Base-by-base conservation (phyloP, 2,113 vertebrate species). In the Passerina amoena region DNA sequence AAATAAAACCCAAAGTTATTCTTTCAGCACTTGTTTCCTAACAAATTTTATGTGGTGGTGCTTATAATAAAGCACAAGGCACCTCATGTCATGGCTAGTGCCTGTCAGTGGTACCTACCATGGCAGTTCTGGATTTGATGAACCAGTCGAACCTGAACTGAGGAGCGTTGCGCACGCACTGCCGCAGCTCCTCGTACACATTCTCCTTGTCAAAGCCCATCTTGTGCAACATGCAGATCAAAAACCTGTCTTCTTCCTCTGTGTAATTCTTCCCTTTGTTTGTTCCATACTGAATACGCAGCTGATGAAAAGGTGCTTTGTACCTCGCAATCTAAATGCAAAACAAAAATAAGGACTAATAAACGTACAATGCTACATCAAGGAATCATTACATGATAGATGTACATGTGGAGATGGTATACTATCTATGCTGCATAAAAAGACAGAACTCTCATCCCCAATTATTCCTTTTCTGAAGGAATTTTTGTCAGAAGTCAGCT, bases 141-240 rank as follows among this genome's bases (percentile, higher is more conserved):
- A 99, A 99, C 99, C 99, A 99, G 97, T 99, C 99, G 90, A 99
- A 99, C 90, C 98, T 92, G 96, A 99, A 99, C 96, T 99, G 99
- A 6, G 99, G 98, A 6, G 98, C 98, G 44, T 99, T 99, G 80
- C 99, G 98, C 47, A 99, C 98, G 54, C 99, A 99, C 95, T 99
- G 99, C 27, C 99, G 95, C 72, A 99, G 97, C 38, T 99, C 99
- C 96, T 99, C 99, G 6, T 99, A 99, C 33, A 99, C 98, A 0
- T 99, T 99, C 81, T 99, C 98, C 86, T 98, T 99, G 96, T 99
- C 99, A 77, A 99, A 99, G 93, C 99, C 99, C 98, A 99, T 99
- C 97, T 99, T 99, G 96, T 99, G 99, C 21, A 99, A 91, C 99
- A 99, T 99, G 72, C 99, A 99, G 93, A 99, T 99, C 90, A 99